phyloP scores from a whole-genome alignment of 2,797 vertebrate genomes.

The Taenioides sp. region DNA sequence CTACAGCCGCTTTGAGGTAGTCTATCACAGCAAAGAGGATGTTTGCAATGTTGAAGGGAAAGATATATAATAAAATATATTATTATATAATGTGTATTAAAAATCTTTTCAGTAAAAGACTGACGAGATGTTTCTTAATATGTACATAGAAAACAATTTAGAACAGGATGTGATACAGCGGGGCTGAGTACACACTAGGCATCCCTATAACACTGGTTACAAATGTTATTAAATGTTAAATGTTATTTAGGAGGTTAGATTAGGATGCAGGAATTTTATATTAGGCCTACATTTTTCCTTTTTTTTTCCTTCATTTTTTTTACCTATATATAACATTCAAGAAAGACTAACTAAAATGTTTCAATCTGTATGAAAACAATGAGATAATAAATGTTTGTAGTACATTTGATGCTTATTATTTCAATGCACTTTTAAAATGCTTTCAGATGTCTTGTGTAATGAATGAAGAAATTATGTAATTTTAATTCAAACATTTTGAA shows the following conservation, averaged over 20 bases:
- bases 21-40: conserved; percentile 39
- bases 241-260: not conserved
- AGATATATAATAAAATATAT: conserved; percentile 24
- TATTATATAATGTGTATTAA: not conserved
- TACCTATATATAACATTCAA: not conserved
- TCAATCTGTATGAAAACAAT: conserved; percentile 7
- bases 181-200: not conserved
- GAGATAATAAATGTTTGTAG: conserved; percentile 23
- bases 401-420: conserved; percentile 24
- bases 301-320: not conserved
- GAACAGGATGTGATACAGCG: not conserved
- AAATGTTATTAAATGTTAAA: too few species aligned
- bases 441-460: not conserved
- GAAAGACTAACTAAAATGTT: not conserved
- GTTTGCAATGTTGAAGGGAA: conserved; percentile 43
- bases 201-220: not conserved
- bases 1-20: conserved; percentile 98
- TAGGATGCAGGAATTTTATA: not conserved
- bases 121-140: not conserved
- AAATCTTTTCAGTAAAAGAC: not conserved
- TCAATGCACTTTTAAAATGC: not conserved
- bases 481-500: not conserved
- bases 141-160: not conserved
- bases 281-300: too few species aligned
- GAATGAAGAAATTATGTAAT: not conserved